Evolutionary conservation across 2,888 invertebrate genomes (phyloP).

Genomic region (Acronicta psi): DNA sequence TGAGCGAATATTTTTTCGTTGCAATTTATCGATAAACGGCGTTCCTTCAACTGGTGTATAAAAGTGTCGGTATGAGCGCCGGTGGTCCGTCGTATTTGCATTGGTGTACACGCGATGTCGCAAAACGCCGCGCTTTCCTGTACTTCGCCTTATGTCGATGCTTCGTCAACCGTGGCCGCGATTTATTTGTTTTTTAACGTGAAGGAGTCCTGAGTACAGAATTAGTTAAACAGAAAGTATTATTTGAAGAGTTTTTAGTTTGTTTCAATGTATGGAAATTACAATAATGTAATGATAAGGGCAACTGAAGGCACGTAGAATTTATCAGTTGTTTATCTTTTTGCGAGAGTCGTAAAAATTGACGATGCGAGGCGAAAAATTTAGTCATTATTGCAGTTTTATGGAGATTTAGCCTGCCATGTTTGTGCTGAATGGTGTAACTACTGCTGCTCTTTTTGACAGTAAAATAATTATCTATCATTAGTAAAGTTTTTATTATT

Average conservation of each 20-base stretch:
- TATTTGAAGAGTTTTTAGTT: constrained; percentile 40
- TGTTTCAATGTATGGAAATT: constrained; percentile 12
- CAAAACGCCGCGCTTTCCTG: constrained; percentile 45
- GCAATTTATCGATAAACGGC: constrained; percentile 36
- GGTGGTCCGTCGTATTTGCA: constrained; percentile 67
- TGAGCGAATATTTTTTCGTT: constrained; percentile 26
- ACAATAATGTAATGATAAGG: not conserved
- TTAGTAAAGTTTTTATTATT: too few species aligned
- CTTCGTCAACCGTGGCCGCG: constrained; percentile 44
- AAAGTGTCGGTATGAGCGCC: constrained; percentile 50
- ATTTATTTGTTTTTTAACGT: constrained; percentile 54
- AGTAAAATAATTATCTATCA: too few species aligned
- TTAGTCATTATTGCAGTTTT: constrained; percentile 16
- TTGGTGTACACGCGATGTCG: constrained; percentile 62
- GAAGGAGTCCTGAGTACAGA: constrained; percentile 34
- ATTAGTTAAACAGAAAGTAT: constrained; percentile 41
- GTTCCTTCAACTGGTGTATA: constrained; percentile 40
- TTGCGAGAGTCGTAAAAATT: constrained; percentile 38
- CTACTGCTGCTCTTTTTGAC: too few species aligned
- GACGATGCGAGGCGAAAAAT: constrained; percentile 11
- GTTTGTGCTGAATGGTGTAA: constrained; percentile 9
- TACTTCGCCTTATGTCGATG: constrained; percentile 49
- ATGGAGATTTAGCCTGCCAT: not conserved
- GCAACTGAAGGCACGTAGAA: not conserved
- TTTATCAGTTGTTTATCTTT: constrained; percentile 26